Percentiles rank a stretch among this genome's conserved stretches.
These are phyloP conservation scores for Takifugu rubripes DNA, from an alignment of 2,797 vertebrate species.

Conservation along the genomic window DNA sequence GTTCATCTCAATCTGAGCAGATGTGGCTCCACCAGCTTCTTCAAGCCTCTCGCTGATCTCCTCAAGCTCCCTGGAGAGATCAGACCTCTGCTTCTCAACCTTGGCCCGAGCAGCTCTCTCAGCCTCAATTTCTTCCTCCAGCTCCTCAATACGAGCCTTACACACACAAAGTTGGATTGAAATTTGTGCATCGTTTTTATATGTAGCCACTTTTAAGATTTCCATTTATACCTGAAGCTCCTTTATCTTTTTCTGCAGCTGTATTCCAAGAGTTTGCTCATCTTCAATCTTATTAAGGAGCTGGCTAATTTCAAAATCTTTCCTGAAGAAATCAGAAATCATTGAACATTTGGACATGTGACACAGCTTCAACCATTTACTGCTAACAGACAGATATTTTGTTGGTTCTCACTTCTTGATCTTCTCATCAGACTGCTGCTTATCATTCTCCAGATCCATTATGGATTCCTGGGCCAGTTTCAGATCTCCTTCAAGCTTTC, in stretches of 20 bases:
- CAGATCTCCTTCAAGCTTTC: conserved; percentile 85
- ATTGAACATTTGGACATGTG: conserved; percentile 1
- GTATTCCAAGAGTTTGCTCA: conserved; percentile 71
- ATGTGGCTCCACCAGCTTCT: conserved; percentile 80
- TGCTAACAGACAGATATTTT: background rate
- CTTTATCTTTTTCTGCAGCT: conserved; percentile 76
- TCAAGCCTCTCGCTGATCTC: conserved; percentile 85
- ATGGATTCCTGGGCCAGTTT: conserved; percentile 84
- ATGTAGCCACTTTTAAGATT: background rate
- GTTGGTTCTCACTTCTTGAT: conserved; percentile 78
- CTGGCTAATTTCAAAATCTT: conserved; percentile 87
- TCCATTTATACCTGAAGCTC: conserved; percentile 79
- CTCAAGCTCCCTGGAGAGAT: conserved; percentile 83
- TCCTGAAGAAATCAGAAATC: conserved; percentile 62
- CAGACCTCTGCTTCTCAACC: conserved; percentile 78
- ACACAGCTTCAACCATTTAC: background rate
- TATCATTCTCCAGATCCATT: conserved; percentile 83
- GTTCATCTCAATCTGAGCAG: conserved; percentile 80
- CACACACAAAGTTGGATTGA: conserved; percentile 1
- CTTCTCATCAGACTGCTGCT: conserved; percentile 83
- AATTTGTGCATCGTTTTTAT: background rate
- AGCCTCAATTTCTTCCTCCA: conserved; percentile 85
- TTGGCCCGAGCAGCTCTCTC: conserved; percentile 75
- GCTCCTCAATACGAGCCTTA: conserved; percentile 81
- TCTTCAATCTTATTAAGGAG: conserved; percentile 83